phyloP scores from a whole-genome alignment of 2,113 vertebrate species.

The Neolamprologus kungweensis region DNA sequence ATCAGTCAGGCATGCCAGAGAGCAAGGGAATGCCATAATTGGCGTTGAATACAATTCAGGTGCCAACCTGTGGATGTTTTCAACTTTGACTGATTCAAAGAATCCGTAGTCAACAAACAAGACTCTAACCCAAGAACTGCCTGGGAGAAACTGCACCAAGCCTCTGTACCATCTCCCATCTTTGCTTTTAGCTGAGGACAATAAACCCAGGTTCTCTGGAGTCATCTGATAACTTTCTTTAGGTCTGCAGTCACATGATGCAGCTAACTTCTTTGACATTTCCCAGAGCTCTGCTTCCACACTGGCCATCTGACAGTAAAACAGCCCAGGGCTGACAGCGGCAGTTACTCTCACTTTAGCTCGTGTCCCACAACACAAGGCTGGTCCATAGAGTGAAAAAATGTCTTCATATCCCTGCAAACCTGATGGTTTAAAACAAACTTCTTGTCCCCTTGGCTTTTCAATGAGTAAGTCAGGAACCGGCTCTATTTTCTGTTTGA shows the following conservation, averaged over 20 bases:
- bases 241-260: constrained; percentile 59
- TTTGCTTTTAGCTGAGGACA: constrained; percentile 82
- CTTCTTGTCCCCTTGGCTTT: constrained; percentile 39
- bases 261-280: constrained; percentile 71
- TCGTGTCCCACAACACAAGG: constrained; percentile 65
- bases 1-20: constrained; percentile 65
- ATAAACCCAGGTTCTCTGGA: constrained; percentile 73
- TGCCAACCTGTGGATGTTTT: constrained; percentile 73
- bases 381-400: constrained; percentile 64
- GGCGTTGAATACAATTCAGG: constrained; percentile 72
- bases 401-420: constrained; percentile 61
- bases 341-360: constrained; percentile 75
- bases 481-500: constrained; percentile 45
- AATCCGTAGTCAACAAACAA: constrained; percentile 87
- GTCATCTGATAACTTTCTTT: constrained; percentile 24
- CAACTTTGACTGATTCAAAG: constrained; percentile 74
- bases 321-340: constrained; percentile 72
- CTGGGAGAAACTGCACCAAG: constrained; percentile 76
- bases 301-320: constrained; percentile 81
- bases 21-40: constrained; percentile 81
- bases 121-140: constrained; percentile 73
- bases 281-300: constrained; percentile 68
- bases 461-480: constrained; percentile 56
- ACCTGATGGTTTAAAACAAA: constrained; percentile 20
- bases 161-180: constrained; percentile 84